These are phyloP conservation scores for Porites divaricata DNA, from an alignment of 92 coral and sea anemone species.

Conservation along the genomic window DNA sequence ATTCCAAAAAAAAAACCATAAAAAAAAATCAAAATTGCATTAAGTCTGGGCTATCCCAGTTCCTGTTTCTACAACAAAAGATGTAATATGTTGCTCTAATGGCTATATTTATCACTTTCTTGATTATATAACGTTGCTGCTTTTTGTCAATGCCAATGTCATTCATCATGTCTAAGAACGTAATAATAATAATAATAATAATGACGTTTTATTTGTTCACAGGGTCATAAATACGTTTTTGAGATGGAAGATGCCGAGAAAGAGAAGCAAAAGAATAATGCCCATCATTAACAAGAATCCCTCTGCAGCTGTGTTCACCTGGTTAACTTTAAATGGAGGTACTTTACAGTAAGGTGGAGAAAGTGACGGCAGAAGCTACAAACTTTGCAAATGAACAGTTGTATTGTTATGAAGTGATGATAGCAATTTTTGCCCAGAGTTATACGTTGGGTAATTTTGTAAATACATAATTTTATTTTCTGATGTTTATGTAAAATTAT, in stretches of 20 bases:
- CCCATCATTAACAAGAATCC: constrained; percentile 1
- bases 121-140: too few relatives aligned
- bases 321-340: constrained; percentile 10
- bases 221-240: constrained; percentile 43
- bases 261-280: not conserved
- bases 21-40: too few relatives aligned
- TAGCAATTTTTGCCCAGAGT: not conserved
- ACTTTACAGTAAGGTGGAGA: constrained; percentile 6
- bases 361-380: not conserved
- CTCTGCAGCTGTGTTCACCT: not conserved
- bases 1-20: too few relatives aligned
- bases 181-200: too few relatives aligned
- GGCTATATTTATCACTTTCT: too few relatives aligned
- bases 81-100: too few relatives aligned
- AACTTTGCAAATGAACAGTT: not conserved
- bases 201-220: not conserved
- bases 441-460: constrained; percentile 9
- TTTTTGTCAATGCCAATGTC: too few relatives aligned
- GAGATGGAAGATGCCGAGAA: constrained; percentile 45
- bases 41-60: too few relatives aligned
- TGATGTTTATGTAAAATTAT: not conserved
- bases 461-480: constrained; percentile 3
- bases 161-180: too few relatives aligned
- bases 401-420: not conserved
- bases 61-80: too few relatives aligned